Base-by-base conservation (phyloP, 2,888 invertebrate species). In the Galeruca laticollis region DNA sequence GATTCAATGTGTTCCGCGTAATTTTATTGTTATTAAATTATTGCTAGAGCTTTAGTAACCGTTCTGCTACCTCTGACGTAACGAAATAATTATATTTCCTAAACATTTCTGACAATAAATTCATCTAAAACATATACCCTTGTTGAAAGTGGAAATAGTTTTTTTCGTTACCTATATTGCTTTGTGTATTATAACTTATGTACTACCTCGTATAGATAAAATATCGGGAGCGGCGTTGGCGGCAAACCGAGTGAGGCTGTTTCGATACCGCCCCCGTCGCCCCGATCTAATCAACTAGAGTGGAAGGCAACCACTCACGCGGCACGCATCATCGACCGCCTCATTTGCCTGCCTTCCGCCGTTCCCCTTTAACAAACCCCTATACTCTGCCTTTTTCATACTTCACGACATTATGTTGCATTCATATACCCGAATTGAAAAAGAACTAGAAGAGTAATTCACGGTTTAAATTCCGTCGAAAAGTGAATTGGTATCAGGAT, bases 281-380 rank as follows among this genome's bases (percentile, higher is more conserved):
- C 79, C 79, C 79, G 76, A 71, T 78, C 75, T 78, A 79, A 79
- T 79, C 79, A 78, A 74, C 62, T 76, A 74, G 78, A 79, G 79
- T 79, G 78, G 74, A 51, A 68, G 68, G 70, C 63, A 72, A 69
- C 75, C 78, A 73, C 76, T 75, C 76, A 76, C 76, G 74, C 73
- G 69, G 75, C 76, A 78, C 78, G 78, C 78, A 78, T 77, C 78
- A 78, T 78, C 78, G 78, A 77, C 78, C 78, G 77, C 78, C 78
- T 78, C 77, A 78, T 78, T 78, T 78, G 78, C 78, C 77, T 78
- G 75, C 77, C 68, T 72, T 69, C n/a, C 73, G 49, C 63, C 49
- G n/a, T 57, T 33, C 51, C 60, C 35, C 47, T 43, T 47, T 47
- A 47, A 47, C 47, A 47, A 47, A 47, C 37, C 35, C 60, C 20